Base-by-base conservation (phyloP, 2,888 invertebrate genomes). In the Cryptophagus acutangulus region DNA sequence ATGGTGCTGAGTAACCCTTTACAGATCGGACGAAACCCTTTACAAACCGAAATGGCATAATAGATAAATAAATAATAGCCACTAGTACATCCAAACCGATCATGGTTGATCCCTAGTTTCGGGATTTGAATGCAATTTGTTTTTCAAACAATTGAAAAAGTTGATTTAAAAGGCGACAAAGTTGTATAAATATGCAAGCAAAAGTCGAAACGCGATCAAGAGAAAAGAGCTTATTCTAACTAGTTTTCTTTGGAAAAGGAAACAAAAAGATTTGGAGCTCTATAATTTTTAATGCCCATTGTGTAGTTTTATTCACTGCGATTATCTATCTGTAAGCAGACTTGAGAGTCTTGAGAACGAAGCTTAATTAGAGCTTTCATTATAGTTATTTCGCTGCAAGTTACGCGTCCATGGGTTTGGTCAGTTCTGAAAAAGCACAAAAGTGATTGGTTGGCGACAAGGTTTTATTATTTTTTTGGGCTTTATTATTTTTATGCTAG, bases 401-500 rank as follows among this genome's bases (percentile, higher is more conserved):
- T 38, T 41, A 45, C 40, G 40, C 45, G 37, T 26, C 40, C 43
- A 41, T 41, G 24, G 38, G 17, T 45, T 33, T 41, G 10, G 34
- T 5, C 17, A 34, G n/a, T 18, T 25, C n/a, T 17, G n/a, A 24
- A 15, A 17, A 34, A 17, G 17, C 24, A 36, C 3, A 36, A 20
- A 12, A 36, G 13, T 24, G 14, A 36, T 10, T 10, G 12, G 29
- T 10, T 29, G 6, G 20, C 9, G 6, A 20, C 9, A 20, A 20
- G 6, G 9, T 20, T 20, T 8, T 20, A 20, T 8, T 9, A 20
- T 20, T 20, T 26, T 13, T 13, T 13, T 49, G 45, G 51, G 50
- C 54, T 59, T 60, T 59, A 61, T 61, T 59, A 60, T 61, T 57
- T 56, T 59, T 59, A 55, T 58, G 58, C 54, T 52, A 49, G 51